Evolutionary conservation across 2,797 vertebrate species (phyloP).

Genomic region (Pseudochirops cupreus): DNA sequence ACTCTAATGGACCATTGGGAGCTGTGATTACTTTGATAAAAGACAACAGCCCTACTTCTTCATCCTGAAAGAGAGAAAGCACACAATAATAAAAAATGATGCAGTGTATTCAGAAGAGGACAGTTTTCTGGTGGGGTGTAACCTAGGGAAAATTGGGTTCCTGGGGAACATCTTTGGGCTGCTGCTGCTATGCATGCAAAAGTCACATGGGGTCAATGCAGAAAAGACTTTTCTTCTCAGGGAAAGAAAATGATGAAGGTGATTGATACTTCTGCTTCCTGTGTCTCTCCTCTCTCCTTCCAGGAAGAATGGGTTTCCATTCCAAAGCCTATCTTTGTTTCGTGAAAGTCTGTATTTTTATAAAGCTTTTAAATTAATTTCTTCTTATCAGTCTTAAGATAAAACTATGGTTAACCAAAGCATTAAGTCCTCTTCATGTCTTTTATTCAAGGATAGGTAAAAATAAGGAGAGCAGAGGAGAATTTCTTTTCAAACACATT

Average conservation of each 20-base stretch:
- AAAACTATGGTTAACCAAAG: neutral
- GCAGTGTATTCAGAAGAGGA: neutral
- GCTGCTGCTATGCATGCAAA: neutral
- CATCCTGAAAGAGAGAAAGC: neutral
- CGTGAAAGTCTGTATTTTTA: neutral
- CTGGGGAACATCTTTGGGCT: neutral
- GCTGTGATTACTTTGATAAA: neutral
- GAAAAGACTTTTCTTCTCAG: neutral
- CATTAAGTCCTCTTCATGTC: neutral
- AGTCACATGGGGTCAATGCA: neutral
- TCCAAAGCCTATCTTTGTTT: neutral
- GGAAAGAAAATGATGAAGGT: neutral
- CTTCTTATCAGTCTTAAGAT: neutral
- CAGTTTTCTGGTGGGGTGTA: neutral
- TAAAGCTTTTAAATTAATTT: neutral
- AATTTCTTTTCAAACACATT: no score
- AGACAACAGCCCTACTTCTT: neutral
- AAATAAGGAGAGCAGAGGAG: neutral
- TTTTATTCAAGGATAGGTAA: neutral
- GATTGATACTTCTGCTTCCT: neutral
- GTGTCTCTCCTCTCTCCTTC: neutral
- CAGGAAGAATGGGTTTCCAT: neutral
- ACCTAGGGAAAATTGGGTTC: neutral
- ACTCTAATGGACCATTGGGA: neutral
- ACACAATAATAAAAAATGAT: neutral